Percentiles rank a stretch among this genome's conserved stretches.
Evolutionary conservation across 2,113 vertebrate species (phyloP).

Genomic region (Neopipo cinnamomea): DNA sequence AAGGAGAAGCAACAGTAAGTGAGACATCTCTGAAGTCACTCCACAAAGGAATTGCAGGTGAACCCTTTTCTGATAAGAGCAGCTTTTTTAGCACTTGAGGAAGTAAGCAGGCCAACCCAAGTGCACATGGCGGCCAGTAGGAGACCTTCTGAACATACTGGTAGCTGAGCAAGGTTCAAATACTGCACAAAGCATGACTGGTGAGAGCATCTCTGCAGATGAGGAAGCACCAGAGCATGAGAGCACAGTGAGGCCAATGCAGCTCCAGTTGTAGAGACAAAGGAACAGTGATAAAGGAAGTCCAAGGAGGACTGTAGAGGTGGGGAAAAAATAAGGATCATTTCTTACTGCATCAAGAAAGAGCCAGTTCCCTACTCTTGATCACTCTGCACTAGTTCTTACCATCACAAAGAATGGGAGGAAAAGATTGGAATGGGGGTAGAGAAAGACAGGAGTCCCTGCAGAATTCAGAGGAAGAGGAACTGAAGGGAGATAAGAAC

Average conservation of each 20-base stretch:
- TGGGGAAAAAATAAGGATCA: neutral
- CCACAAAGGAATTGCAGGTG: neutral
- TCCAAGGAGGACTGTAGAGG: neutral
- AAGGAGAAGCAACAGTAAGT: neutral
- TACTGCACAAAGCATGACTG: neutral
- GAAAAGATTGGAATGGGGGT: neutral
- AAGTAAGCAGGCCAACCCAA: neutral
- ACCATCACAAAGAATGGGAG: neutral
- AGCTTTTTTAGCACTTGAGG: neutral
- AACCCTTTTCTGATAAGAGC: neutral
- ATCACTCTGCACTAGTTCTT: neutral
- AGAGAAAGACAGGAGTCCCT: neutral
- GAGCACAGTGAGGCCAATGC: fast-evolving
- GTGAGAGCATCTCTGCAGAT: neutral
- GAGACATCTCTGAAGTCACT: neutral
- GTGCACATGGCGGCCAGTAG: neutral
- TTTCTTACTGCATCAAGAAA: neutral
- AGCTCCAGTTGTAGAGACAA: neutral
- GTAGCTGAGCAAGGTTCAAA: neutral
- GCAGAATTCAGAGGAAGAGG: neutral
- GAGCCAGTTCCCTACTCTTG: neutral
- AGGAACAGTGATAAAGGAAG: neutral
- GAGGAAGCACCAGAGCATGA: neutral
- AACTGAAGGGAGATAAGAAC: neutral
- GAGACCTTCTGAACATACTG: neutral